Evolutionary conservation across 2,113 vertebrate species (phyloP).

Genomic region (Scortum barcoo): DNA sequence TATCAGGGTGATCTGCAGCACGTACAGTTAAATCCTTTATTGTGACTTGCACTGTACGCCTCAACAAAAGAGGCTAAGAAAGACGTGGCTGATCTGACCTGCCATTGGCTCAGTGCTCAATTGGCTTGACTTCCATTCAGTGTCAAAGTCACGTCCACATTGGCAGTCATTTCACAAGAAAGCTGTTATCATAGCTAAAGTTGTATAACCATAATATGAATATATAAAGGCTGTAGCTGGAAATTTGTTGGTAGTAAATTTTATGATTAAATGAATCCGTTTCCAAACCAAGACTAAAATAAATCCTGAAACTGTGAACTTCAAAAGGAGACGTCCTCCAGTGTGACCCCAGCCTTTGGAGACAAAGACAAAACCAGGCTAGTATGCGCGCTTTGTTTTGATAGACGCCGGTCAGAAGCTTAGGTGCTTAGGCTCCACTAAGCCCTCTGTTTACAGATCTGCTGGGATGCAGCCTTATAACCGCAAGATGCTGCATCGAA

Average conservation of each 20-base stretch:
- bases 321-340: constrained; percentile 42
- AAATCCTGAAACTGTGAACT: constrained; percentile 31
- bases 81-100: constrained; percentile 46
- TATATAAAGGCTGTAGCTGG: background rate
- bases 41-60: constrained; percentile 64
- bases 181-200: constrained; percentile 33
- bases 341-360: constrained; percentile 48
- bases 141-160: constrained; percentile 75
- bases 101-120: constrained; percentile 38
- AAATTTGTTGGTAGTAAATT: background rate
- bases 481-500: constrained; percentile 50
- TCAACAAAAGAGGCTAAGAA: constrained; percentile 71
- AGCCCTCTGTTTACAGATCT: constrained; percentile 74
- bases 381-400: constrained; percentile 59
- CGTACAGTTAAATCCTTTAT: constrained; percentile 70
- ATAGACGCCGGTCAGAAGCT: constrained; percentile 64
- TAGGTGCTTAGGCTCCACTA: constrained; percentile 53
- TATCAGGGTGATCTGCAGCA: constrained; percentile 78
- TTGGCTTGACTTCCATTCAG: constrained; percentile 41
- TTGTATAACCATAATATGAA: constrained; percentile 38
- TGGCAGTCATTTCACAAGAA: constrained; percentile 48
- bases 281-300: constrained; percentile 1
- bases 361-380: constrained; percentile 39
- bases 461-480: constrained; percentile 52
- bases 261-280: background rate